Evolutionary conservation across 2,888 invertebrate species (phyloP).

Genomic region (Crossocerus cetratus): DNA sequence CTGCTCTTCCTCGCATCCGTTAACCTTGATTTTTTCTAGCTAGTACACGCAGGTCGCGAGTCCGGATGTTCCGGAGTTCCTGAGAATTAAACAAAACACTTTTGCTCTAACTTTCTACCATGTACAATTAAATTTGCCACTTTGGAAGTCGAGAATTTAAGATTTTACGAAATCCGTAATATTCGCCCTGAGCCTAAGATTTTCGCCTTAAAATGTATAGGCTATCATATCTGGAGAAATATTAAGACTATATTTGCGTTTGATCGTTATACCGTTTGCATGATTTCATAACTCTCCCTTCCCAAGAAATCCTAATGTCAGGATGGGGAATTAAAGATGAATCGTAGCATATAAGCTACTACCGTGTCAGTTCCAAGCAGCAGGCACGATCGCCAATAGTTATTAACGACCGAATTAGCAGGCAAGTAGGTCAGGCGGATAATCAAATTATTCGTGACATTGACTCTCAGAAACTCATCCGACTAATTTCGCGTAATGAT

Average conservation of each 20-base stretch:
- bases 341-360: neutral
- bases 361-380: neutral
- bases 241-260: no score
- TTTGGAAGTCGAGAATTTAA: neutral
- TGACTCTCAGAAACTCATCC: neutral
- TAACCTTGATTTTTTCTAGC: constrained; percentile 8
- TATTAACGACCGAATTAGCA: constrained; percentile 14
- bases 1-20: constrained; percentile 36
- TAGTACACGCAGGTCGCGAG: constrained; percentile 32
- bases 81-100: constrained; percentile 28
- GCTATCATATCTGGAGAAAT: no score
- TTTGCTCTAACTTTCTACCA: neutral
- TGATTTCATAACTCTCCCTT: no score
- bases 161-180: neutral
- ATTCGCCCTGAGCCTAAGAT: neutral
- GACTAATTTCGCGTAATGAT: constrained; percentile 1
- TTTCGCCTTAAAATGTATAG: neutral
- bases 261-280: no score
- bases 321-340: constrained; percentile 12
- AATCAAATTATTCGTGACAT: constrained; percentile 19
- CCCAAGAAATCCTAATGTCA: neutral
- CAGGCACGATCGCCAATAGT: constrained; percentile 8
- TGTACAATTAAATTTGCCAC: constrained; percentile 3
- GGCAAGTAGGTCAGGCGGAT: constrained; percentile 4
- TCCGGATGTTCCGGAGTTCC: constrained; percentile 22